Conservation (phyloP, 2,888 invertebrate species). For the Catocala sponsa region DNA sequence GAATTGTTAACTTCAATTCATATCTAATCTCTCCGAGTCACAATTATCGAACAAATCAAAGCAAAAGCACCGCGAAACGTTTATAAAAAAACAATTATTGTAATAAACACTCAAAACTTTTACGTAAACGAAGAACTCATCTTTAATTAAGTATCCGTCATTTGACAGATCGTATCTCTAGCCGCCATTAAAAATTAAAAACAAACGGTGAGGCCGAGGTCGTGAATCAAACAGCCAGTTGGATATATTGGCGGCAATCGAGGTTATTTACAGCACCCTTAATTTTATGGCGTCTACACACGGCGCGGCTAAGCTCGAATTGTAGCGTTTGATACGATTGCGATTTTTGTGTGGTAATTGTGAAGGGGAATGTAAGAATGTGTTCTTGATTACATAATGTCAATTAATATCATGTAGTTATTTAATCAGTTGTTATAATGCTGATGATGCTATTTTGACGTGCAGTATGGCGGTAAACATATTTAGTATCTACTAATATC, state of each 20-base stretch:
- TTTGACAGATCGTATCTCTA: conserved; percentile 53
- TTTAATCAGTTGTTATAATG: no score
- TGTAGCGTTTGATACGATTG: conserved; percentile 18
- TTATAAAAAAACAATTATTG: conserved; percentile 5
- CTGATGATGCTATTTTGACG: no score
- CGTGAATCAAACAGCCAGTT: conserved; percentile 61
- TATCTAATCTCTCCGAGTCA: neutral
- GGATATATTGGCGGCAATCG: conserved; percentile 73
- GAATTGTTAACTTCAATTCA: no score
- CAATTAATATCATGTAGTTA: neutral
- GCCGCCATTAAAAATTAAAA: conserved; percentile 49
- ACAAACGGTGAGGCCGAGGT: conserved; percentile 41
- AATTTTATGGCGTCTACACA: conserved; percentile 41
- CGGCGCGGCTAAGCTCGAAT: conserved; percentile 23
- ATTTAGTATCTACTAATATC: no score
- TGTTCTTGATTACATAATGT: neutral
- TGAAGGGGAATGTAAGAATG: neutral
- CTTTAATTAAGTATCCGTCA: conserved; percentile 42
- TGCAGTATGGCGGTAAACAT: no score
- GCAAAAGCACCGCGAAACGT: conserved; percentile 6
- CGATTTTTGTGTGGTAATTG: conserved; percentile 39
- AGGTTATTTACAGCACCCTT: conserved; percentile 67
- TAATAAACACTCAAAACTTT: conserved; percentile 10
- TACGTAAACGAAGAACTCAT: conserved; percentile 12
- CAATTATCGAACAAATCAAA: conserved; percentile 3